Conservation (phyloP, 2,888 invertebrate genomes). For the Poecilus cupreus region DNA sequence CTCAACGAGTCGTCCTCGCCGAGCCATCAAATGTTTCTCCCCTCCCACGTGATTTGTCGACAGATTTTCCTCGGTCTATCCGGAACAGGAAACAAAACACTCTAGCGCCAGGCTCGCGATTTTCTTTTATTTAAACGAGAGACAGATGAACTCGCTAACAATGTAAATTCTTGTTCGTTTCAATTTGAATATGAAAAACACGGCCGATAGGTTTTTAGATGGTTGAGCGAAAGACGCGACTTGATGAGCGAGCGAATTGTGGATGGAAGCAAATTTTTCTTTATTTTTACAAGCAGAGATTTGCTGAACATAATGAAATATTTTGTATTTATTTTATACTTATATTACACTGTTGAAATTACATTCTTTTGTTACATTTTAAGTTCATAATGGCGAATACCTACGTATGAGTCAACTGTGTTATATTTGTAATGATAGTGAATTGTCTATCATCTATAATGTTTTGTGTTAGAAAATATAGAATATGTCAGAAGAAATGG, state of each 20-base stretch:
- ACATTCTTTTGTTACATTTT: too few species aligned
- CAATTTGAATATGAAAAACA: slow-evolving; percentile 63
- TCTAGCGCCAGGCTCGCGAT: slow-evolving; percentile 42
- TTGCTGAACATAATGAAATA: too few species aligned
- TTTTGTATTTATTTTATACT: too few species aligned
- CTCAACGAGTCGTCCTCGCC: neutral
- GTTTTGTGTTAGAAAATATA: too few species aligned
- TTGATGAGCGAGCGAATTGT: slow-evolving; percentile 3
- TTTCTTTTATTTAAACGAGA: slow-evolving; percentile 62
- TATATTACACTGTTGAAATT: too few species aligned
- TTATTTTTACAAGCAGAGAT: too few species aligned
- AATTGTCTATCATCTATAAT: too few species aligned
- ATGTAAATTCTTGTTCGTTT: slow-evolving; percentile 62
- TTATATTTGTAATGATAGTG: too few species aligned
- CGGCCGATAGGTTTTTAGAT: slow-evolving; percentile 47
- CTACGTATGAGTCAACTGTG: too few species aligned
- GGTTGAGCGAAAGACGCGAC: slow-evolving; percentile 28
- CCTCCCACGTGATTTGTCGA: neutral
- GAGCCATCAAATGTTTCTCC: neutral
- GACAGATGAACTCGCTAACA: slow-evolving; percentile 63
- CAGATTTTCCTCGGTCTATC: slow-evolving; percentile 11
- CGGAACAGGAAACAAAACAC: slow-evolving; percentile 53
- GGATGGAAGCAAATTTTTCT: neutral
- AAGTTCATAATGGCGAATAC: too few species aligned
- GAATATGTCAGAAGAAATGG: too few species aligned